A percentile compares a stretch with the other conserved stretches of the same genome.
Conservation (phyloP, 2,113 vertebrate species). For the Anhinga rufa region DNA sequence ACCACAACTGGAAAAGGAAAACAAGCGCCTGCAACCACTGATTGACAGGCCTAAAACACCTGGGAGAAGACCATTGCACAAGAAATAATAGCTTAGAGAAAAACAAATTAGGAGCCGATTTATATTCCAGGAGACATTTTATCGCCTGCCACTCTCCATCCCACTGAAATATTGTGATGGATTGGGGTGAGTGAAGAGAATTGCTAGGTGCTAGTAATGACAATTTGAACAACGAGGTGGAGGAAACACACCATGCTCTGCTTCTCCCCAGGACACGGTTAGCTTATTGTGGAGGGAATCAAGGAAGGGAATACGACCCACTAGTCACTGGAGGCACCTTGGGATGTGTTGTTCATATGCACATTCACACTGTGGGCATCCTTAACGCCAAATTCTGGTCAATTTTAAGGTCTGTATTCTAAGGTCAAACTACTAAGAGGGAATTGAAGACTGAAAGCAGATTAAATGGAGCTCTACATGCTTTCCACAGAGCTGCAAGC, state of each 20-base stretch:
- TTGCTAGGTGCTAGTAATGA: slow-evolving; percentile 6
- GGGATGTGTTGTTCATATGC: neutral
- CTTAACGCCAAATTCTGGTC: neutral
- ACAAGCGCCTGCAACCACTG: slow-evolving; percentile 17
- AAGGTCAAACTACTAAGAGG: neutral
- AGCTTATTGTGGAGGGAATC: neutral
- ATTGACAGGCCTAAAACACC: slow-evolving; percentile 41
- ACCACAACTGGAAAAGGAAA: neutral
- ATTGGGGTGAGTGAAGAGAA: slow-evolving; percentile 1
- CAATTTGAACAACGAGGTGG: neutral
- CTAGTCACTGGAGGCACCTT: neutral
- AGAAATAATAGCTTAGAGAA: slow-evolving; percentile 48
- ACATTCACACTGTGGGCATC: neutral
- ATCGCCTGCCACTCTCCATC: slow-evolving; percentile 52
- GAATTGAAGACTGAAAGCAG: neutral
- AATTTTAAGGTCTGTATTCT: neutral
- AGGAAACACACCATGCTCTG: neutral
- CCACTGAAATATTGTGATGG: slow-evolving; percentile 23
- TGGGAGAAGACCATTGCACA: neutral
- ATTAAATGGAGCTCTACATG: neutral
- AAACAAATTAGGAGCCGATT: slow-evolving; percentile 54
- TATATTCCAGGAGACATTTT: slow-evolving; percentile 60
- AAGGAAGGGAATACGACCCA: neutral
- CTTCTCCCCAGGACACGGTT: neutral
- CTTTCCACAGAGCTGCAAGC: neutral